Percentiles rank a stretch among this genome's conserved stretches.
phyloP scores from a whole-genome alignment of 2,797 vertebrate species.

The Adrianichthys oophorus region DNA sequence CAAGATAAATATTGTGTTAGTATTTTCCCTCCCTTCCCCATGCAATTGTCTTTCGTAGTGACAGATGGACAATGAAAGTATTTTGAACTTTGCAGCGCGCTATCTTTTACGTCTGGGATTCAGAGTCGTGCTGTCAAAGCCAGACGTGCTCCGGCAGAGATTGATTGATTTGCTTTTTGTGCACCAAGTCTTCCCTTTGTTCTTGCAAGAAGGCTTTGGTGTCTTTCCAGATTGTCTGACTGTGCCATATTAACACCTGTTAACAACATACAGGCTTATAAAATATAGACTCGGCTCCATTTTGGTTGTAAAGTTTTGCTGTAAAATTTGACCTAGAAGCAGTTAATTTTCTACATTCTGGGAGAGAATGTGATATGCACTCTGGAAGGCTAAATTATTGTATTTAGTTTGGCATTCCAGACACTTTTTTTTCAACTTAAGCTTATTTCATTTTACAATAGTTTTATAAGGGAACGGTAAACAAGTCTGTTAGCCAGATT shows the following conservation, averaged over 20 bases:
- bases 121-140: constrained; percentile 68
- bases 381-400: neutral
- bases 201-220: constrained; percentile 54
- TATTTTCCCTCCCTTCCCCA: constrained; percentile 53
- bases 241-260: constrained; percentile 71
- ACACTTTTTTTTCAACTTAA: too few species aligned
- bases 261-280: constrained; percentile 55
- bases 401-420: neutral
- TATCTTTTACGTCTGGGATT: constrained; percentile 70
- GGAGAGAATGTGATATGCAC: constrained; percentile 6
- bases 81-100: constrained; percentile 76
- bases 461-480: too few species aligned
- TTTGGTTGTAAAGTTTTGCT: constrained; percentile 45
- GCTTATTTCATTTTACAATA: too few species aligned
- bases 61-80: constrained; percentile 80
- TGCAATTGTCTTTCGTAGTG: constrained; percentile 70
- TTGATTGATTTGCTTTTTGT: constrained; percentile 68
- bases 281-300: constrained; percentile 48
- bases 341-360: constrained; percentile 21
- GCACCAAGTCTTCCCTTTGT: constrained; percentile 61
- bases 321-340: constrained; percentile 36
- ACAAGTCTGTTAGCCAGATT: too few species aligned
- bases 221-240: constrained; percentile 44
- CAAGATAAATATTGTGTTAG: constrained; percentile 79
- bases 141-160: constrained; percentile 58